Base-by-base conservation (phyloP, 2,797 vertebrate genomes). In the Notolepis coatsorum region DNA sequence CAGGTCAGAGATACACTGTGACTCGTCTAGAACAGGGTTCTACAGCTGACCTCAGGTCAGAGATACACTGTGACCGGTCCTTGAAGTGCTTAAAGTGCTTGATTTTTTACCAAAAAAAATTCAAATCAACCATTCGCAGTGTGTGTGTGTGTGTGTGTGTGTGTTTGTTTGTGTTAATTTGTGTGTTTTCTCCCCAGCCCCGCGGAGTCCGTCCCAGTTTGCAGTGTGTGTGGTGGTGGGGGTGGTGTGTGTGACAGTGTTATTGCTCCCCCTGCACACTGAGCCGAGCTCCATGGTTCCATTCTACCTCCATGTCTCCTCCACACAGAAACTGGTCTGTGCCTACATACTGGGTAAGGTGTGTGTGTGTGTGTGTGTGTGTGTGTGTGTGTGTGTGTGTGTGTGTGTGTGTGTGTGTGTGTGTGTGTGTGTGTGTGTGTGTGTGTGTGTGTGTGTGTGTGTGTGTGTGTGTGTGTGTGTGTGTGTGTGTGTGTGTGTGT, bases 301-400 rank as follows among this genome's bases (percentile, higher is more conserved):
- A 21, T 72, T 68, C 9, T 58, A 81, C 67, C 66, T 89, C 47
- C 88, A 88, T 0, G 84, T 90, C 42, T 84, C 87, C 8, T 67
- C 88, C 50, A 80, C 80, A 54, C 90, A 91, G 54, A 92, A 90
- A 35, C 77, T 92, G 66, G 88, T 89, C 23, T 86, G 87, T n/a
- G 88, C 90, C 20, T 90, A 91, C 1, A 45, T 89, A 31, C 76
- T 91, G 58, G 90, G 90, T 91, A 55, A 77, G 81, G 15, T 12
- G 8, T 7, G 10, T 47, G 10, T 5, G 20, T n/a, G 2, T n/a
- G 7, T 41, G 38, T 61, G 8, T 38, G 17, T n/a, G 28, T 9
- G 39, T 15, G n/a, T 17, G 17, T 17, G 39, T 45, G 49, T 23
- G 13, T 41, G 31, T 12, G 24, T 52, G 38, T 58, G 25, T 54